Conservation (phyloP, 2,797 vertebrate genomes). For the Picus viridis region DNA sequence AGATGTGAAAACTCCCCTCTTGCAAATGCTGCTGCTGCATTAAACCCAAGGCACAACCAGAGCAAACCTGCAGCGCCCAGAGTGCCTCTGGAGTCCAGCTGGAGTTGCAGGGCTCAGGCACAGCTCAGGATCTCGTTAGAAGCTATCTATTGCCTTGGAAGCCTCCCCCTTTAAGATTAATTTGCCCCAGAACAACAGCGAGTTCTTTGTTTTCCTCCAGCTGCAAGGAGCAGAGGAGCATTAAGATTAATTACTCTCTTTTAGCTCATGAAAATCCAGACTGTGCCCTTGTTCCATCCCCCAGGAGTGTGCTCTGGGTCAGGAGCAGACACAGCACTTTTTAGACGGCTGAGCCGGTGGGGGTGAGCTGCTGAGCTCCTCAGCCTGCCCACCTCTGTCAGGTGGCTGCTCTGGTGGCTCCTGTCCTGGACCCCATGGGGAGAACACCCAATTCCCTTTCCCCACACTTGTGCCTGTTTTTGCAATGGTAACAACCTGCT, state of each 20-base stretch:
- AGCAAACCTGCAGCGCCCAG: neutral
- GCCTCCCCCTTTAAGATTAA: slow-evolving; percentile 55
- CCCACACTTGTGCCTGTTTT: fast-evolving
- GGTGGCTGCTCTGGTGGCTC: too few species aligned
- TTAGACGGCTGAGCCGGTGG: neutral
- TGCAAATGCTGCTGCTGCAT: neutral
- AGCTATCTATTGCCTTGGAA: slow-evolving; percentile 51
- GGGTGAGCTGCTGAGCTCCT: too few species aligned
- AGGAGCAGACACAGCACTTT: neutral
- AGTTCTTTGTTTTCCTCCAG: slow-evolving; percentile 31
- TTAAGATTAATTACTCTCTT: slow-evolving; percentile 64
- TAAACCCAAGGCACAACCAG: neutral
- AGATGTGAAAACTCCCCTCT: neutral
- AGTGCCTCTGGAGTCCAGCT: neutral
- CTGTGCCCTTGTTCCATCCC: slow-evolving; percentile 36
- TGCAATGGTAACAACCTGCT: neutral
- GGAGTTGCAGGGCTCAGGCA: slow-evolving; percentile 20
- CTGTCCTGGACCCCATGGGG: too few species aligned
- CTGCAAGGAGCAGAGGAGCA: neutral
- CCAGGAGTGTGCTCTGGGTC: neutral
- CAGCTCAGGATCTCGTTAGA: slow-evolving; percentile 23
- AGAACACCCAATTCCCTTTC: neutral
- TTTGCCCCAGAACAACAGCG: slow-evolving; percentile 36
- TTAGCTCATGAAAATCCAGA: slow-evolving; percentile 34
- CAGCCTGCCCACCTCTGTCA: too few species aligned